Conservation (phyloP, 2,113 vertebrate genomes). For the Syrmaticus mikado region DNA sequence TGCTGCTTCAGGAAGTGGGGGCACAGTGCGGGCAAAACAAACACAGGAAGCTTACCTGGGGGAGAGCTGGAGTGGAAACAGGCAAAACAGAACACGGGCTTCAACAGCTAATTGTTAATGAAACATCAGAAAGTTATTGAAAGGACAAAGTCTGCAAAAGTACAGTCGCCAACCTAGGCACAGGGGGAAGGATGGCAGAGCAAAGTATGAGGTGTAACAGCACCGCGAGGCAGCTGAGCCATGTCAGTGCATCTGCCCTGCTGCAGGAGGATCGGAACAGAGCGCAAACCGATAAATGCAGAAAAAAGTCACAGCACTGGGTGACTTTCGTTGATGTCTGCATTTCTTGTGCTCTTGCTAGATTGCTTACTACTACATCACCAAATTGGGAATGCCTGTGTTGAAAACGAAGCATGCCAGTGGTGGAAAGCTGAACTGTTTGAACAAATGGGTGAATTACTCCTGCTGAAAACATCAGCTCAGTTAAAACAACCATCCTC, state of each 20-base stretch:
- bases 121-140: not conserved
- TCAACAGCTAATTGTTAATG: not conserved
- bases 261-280: not conserved
- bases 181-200: not conserved
- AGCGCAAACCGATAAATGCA: not conserved
- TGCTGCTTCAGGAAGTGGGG: not conserved
- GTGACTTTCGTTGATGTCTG: not conserved
- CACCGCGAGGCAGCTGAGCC: not conserved
- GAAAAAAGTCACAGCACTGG: not conserved
- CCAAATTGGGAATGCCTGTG: not conserved
- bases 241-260: not conserved
- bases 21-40: not conserved
- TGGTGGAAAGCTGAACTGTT: not conserved
- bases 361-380: not conserved
- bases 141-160: not conserved
- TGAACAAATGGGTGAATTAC: not conserved
- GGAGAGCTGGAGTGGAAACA: not conserved
- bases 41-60: not conserved
- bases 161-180: not conserved
- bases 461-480: not conserved
- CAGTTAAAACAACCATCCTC: not conserved
- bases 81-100: not conserved
- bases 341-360: not conserved
- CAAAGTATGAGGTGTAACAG: not conserved
- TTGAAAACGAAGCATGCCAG: not conserved